A percentile compares a stretch with the other conserved stretches of the same genome.
Evolutionary conservation across 1,140 invertebrate species (phyloP).

Genomic region (Drosophila paulistorum): DNA sequence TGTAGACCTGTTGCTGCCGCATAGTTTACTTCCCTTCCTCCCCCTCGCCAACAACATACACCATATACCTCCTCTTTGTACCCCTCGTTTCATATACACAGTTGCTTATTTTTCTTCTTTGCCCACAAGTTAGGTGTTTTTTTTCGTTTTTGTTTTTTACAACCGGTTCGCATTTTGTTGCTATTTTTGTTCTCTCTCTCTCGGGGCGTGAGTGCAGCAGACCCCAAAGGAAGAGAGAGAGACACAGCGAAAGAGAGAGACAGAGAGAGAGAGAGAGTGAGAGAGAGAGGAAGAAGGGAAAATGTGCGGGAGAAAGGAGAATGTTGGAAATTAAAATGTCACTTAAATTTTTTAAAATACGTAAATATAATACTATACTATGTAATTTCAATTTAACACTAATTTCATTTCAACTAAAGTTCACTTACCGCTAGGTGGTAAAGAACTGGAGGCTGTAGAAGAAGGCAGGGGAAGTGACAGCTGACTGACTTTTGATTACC

Average conservation of each 20-base stretch:
- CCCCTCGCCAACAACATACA: not conserved
- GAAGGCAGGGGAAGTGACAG: not conserved
- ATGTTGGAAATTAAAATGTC: conserved; percentile 1
- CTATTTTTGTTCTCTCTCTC: conserved; percentile 27
- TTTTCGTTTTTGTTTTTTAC: conserved; percentile 5
- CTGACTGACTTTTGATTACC: conserved; percentile 52
- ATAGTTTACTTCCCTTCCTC: not conserved
- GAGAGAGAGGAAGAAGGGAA: not conserved
- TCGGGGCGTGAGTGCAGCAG: conserved; percentile 14
- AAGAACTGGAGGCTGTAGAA: not conserved
- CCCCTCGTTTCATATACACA: conserved; percentile 15
- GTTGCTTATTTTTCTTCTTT: conserved; percentile 27
- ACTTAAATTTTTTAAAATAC: conserved; percentile 32
- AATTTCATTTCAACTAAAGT: conserved; percentile 24
- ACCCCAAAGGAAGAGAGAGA: conserved; percentile 15
- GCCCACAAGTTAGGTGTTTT: conserved; percentile 23
- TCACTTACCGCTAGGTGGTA: conserved; percentile 27
- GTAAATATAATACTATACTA: not conserved
- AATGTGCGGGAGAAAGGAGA: not conserved
- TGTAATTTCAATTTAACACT: conserved; percentile 6
- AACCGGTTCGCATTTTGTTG: conserved; percentile 28
- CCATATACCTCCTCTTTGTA: not conserved
- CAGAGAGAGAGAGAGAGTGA: not conserved
- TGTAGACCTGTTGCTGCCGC: conserved; percentile 18
- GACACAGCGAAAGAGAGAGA: not conserved